A percentile compares a stretch with the other conserved stretches of the same genome.
phyloP scores from a whole-genome alignment of 1,140 invertebrate species.

The Aphis gossypii region DNA sequence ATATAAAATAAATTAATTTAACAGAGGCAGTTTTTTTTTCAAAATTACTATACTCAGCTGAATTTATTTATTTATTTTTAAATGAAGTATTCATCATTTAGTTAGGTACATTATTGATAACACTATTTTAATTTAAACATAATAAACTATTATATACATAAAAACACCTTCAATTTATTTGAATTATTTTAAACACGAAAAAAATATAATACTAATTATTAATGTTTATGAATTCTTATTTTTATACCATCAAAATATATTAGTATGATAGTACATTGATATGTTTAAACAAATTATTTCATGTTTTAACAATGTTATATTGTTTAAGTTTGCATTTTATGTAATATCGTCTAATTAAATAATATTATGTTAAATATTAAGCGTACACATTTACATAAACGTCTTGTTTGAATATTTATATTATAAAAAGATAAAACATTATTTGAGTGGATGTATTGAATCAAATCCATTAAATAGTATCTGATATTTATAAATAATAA shows the following conservation, averaged over 20 bases:
- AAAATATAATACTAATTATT: neutral
- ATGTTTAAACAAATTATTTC: neutral
- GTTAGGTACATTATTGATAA: too few species aligned
- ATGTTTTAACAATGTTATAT: neutral
- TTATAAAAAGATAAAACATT: neutral
- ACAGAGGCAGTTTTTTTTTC: too few species aligned
- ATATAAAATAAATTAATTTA: too few species aligned
- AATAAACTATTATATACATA: too few species aligned
- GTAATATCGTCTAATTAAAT: neutral
- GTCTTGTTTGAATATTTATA: neutral
- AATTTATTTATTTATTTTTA: neutral
- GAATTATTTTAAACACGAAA: neutral
- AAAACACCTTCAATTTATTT: too few species aligned
- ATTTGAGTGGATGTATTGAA: neutral
- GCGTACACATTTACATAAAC: neutral
- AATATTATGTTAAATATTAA: neutral
- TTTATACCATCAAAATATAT: neutral
- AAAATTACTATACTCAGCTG: too few species aligned
- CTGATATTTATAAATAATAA: neutral
- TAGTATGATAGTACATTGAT: neutral
- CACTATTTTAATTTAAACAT: too few species aligned
- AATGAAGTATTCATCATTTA: too few species aligned
- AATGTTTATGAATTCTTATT: neutral
- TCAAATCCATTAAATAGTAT: too few species aligned
- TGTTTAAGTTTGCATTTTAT: neutral